A percentile compares a stretch with the other conserved stretches of the same genome.
These are phyloP conservation scores for Quadroppia sp. DNA, from an alignment of 2,888 invertebrate species.

Conservation along the genomic window DNA sequence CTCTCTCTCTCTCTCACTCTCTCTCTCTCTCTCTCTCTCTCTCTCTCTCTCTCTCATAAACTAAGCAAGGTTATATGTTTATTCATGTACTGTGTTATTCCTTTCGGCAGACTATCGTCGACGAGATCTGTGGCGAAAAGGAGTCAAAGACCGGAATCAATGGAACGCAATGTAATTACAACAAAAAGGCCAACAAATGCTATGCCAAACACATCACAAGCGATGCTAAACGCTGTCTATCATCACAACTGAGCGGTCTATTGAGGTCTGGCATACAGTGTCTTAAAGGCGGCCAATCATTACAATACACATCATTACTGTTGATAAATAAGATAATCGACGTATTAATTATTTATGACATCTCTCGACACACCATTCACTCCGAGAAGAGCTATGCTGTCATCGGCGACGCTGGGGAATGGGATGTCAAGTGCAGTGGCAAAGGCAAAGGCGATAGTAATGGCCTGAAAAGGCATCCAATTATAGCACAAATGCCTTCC, in stretches of 20 bases:
- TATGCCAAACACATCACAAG: background rate
- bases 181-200: background rate
- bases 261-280: slow-evolving; percentile 59
- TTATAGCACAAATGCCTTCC: background rate
- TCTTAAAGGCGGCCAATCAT: slow-evolving; percentile 59
- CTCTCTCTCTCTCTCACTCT: no score
- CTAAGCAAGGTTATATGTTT: no score
- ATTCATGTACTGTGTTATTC: no score
- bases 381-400: background rate
- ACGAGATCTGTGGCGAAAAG: background rate
- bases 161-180: no score
- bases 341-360: slow-evolving; percentile 56
- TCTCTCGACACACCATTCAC: slow-evolving; percentile 39
- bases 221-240: slow-evolving; percentile 50
- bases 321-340: slow-evolving; percentile 62
- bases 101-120: slow-evolving; percentile 14
- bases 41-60: no score
- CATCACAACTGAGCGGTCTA: slow-evolving; percentile 58
- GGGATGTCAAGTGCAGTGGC: background rate
- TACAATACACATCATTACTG: slow-evolving; percentile 61
- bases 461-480: background rate
- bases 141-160: background rate
- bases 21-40: no score
- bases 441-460: background rate
- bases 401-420: background rate